Evolutionary conservation across 2,888 invertebrate genomes (phyloP).

Genomic region (Halictus quadricinctus): DNA sequence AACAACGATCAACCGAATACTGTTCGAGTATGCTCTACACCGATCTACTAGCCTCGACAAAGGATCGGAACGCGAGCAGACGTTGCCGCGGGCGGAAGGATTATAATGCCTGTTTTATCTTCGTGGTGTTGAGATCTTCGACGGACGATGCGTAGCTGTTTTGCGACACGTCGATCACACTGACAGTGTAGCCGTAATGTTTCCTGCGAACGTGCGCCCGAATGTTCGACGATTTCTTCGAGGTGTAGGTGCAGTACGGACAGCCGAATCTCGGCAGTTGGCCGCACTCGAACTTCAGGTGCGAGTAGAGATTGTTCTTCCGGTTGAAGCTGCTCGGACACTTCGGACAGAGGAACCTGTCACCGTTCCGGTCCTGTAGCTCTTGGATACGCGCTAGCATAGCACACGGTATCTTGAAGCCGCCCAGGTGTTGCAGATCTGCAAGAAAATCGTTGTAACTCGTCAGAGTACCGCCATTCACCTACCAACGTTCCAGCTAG

Average conservation of each 20-base stretch:
- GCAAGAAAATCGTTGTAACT: constrained; percentile 62
- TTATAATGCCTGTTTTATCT: constrained; percentile 22
- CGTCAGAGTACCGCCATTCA: constrained; percentile 42
- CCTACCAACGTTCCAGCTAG: constrained; percentile 19
- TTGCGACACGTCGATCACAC: constrained; percentile 49
- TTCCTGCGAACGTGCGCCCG: constrained; percentile 88
- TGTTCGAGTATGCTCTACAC: background rate
- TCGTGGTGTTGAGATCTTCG: constrained; percentile 27
- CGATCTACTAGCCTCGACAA: background rate
- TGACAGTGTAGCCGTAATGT: constrained; percentile 70
- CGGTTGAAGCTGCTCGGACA: constrained; percentile 66
- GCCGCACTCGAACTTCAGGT: constrained; percentile 64
- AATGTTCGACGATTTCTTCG: constrained; percentile 84
- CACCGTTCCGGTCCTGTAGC: constrained; percentile 19
- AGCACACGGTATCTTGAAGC: constrained; percentile 53
- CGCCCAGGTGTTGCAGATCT: constrained; percentile 61
- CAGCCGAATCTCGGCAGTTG: constrained; percentile 74
- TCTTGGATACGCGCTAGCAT: background rate
- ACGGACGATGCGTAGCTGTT: background rate
- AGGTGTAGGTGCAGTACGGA: constrained; percentile 73
- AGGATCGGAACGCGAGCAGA: background rate
- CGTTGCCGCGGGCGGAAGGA: background rate
- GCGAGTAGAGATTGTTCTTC: constrained; percentile 69
- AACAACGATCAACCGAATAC: background rate
- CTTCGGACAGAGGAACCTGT: constrained; percentile 61